Base-by-base conservation (phyloP, 2,113 vertebrate genomes). In the Choloepus hoffmanni region DNA sequence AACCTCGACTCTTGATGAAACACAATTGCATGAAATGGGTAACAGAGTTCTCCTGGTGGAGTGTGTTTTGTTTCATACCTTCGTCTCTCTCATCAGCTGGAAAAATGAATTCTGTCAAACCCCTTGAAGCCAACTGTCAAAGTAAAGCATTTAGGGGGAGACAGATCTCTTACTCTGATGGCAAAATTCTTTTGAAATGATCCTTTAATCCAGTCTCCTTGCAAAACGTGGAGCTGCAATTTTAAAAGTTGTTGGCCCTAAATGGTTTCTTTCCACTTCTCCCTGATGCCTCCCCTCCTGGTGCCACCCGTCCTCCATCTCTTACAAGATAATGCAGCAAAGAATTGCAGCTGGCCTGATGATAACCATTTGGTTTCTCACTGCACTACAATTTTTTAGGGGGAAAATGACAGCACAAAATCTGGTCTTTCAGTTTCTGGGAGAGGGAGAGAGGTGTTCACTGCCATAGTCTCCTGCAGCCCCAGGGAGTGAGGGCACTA, bases 71-170 rank as follows among this genome's bases (percentile, higher is more conserved):
- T 50, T 88, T 88, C 45, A 85, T 23, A 13, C 87, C 63, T 90
- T 65, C 67, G 85, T 95, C 62, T 70, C 55, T 48, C 74, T 95
- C 58, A 36, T 89, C 62, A 63, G 53, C 72, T 33, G 15, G 74
- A 63, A 83, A 92, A 96, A 78, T 68, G 87, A 78, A 89, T 68
- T 79, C 89, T 63, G 60, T 83, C 74, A 87, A 87, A 40, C 19
- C 92, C 33, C 79, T 83, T 78, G 90, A 93, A 85, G 73, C 78
- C 74, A 77, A 58, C 62, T 95, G 94, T 94, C 92, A 95, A 70
- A 88, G 84, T 24, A 67, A 68, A 77, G 82, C 36, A 53, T 53
- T 92, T 88, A 3, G 28, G 82, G 82, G 76, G 82, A 94, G 94
- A 68, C 63, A 28, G 70, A 76, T 63, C 85, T 92, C 73, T 96